Evolutionary conservation across 2,888 invertebrate species (phyloP).

Genomic region (Gryllus longicercus): DNA sequence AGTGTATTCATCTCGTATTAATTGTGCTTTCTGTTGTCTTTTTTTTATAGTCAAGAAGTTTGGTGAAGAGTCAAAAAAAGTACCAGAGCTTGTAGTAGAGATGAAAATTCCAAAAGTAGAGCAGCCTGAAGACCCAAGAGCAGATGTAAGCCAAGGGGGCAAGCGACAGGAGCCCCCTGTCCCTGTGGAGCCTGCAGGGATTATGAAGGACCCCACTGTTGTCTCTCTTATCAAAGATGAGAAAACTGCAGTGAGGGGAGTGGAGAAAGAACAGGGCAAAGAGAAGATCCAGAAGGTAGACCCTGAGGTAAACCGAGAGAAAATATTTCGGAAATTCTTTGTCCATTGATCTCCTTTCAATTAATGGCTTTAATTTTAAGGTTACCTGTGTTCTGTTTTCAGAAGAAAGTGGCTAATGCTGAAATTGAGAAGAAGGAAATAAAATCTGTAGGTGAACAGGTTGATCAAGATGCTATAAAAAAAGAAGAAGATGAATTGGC

Average conservation of each 20-base stretch:
- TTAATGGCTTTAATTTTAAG: not conserved
- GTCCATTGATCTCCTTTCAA: not conserved
- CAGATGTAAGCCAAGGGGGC: slow-evolving; percentile 32
- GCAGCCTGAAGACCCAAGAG: not conserved
- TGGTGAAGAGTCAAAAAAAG: not conserved
- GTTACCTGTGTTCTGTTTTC: not conserved
- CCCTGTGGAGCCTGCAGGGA: slow-evolving; percentile 44
- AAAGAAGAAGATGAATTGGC: slow-evolving; percentile 37
- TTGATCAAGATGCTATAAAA: slow-evolving; percentile 49
- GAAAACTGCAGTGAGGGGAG: slow-evolving; percentile 45
- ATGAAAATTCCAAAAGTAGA: not conserved
- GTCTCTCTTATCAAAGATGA: slow-evolving; percentile 40
- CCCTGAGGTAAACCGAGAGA: not conserved
- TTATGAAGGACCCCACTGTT: not conserved
- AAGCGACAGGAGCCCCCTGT: slow-evolving; percentile 46
- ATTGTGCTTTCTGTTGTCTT: not conserved
- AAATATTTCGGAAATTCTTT: not conserved
- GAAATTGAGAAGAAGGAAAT: slow-evolving; percentile 19
- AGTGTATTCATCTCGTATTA: not conserved
- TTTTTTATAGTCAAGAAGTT: no score
- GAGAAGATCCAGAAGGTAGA: not conserved
- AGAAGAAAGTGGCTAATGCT: not conserved
- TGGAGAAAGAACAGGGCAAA: slow-evolving; percentile 30
- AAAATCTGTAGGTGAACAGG: slow-evolving; percentile 45
- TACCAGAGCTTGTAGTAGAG: not conserved